Evolutionary conservation across 1,140 invertebrate species (phyloP).

Genomic region (Euglossa dilemma): DNA sequence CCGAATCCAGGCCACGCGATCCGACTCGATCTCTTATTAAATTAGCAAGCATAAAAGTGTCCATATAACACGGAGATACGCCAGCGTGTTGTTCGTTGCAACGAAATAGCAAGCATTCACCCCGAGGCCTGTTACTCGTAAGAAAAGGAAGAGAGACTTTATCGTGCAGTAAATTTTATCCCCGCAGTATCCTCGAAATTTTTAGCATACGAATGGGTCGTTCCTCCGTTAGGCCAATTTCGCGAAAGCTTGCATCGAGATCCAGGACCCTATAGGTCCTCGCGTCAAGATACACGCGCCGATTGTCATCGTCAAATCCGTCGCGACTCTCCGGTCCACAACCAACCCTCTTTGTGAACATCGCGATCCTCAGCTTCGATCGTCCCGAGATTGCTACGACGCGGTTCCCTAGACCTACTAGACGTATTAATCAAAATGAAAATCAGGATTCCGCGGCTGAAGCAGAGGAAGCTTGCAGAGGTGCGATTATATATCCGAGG

Average conservation of each 20-base stretch:
- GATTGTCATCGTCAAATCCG: background rate
- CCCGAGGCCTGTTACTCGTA: background rate
- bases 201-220: constrained; percentile 8
- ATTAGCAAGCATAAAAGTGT: background rate
- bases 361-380: background rate
- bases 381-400: background rate
- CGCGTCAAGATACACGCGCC: no score
- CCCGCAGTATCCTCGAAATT: background rate
- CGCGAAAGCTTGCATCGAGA: constrained; percentile 1
- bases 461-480: background rate
- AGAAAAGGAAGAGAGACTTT: background rate
- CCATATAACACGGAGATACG: no score
- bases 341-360: background rate
- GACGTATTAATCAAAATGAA: constrained; percentile 31
- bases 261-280: background rate
- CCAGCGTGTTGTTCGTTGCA: background rate
- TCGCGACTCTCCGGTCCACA: background rate
- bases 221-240: background rate
- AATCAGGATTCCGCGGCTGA: background rate
- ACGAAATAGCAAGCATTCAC: background rate
- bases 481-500: constrained; percentile 10
- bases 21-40: background rate
- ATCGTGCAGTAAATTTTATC: background rate
- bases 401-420: no score
- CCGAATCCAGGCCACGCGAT: no score